Evolutionary conservation across 1,140 invertebrate species (phyloP), one percentile per base, ranked within the genome.

Genomic region (Orussus abietinus): DNA sequence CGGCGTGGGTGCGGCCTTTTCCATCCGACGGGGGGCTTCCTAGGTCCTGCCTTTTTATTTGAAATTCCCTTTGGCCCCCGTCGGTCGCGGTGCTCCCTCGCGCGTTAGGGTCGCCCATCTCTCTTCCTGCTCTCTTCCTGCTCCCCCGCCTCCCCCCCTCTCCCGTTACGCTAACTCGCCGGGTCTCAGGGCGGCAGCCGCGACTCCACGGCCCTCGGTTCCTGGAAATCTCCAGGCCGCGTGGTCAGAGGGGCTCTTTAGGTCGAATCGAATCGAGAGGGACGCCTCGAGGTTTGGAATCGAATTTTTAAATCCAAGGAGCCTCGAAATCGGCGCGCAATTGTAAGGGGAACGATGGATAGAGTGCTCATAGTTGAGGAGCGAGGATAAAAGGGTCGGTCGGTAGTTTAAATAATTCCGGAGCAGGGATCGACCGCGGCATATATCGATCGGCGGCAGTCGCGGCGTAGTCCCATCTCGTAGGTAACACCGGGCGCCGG

Each of bases 1-100:
- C 14, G 14, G 17, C 14, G 15, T 65, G 60, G 63, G 63, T 55
- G 59, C 61, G 61, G 61, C 51, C 56, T 62, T 49, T 55, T 56
- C 51, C 37, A 19, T 11, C 22, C 32, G 6, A 14, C 11, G 22
- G 10, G 26, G 33, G 2, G 22, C 14, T 15, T 50, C 47, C 47
- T 51, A 58, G 55, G 42, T 54, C 45, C 57, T 59, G 46, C 20
- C 39, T 41, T 42, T 47, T 51, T 51, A 55, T 62, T 62, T 42
- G 54, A 48, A 55, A 53, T 51, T 65, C 57, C 57, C 61, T 64
- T 55, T 51, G 19, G 47, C 47, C 41, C 53, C 54, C 49, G 51
- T 33, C 49, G 47, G 51, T 25, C 15, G 4, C 4, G 34, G 9
- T 20, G 19, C 9, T 12, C 17, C 11, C 26, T 15, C 26, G 29